Evolutionary conservation across 1,140 invertebrate genomes (phyloP).

Genomic region (Epicauta chinensis): DNA sequence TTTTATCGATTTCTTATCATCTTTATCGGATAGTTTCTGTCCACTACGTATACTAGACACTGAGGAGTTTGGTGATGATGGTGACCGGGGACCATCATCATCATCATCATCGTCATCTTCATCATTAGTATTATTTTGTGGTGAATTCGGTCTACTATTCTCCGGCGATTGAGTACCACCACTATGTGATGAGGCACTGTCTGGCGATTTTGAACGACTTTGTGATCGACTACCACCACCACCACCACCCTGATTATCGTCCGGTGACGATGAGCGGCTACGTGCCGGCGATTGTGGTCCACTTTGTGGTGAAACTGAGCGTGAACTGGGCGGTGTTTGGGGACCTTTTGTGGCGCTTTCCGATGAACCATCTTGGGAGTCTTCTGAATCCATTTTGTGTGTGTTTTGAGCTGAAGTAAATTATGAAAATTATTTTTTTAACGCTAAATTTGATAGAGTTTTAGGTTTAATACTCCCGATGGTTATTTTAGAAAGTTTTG

Average conservation of each 20-base stretch:
- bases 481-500: not conserved
- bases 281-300: conserved; percentile 11
- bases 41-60: conserved; percentile 24
- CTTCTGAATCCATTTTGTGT: conserved; percentile 38
- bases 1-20: conserved; percentile 20
- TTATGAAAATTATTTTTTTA: not conserved
- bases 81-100: conserved; percentile 16
- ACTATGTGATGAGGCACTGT: conserved; percentile 5
- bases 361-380: conserved; percentile 37
- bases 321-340: conserved; percentile 14
- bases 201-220: conserved; percentile 10
- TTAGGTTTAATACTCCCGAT: not conserved
- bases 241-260: conserved; percentile 4
- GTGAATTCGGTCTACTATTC: not conserved
- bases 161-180: conserved; percentile 4
- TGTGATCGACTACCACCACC: conserved; percentile 7
- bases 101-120: conserved; percentile 1
- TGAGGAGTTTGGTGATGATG: conserved; percentile 26
- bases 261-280: not conserved
- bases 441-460: not conserved
- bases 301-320: conserved; percentile 18
- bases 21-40: conserved; percentile 20
- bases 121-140: not conserved
- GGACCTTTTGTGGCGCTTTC: conserved; percentile 30
- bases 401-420: not conserved